Evolutionary conservation across 1,140 invertebrate genomes (phyloP), one percentile per base, ranked within the genome.

Genomic region (Pseudomyrmex cubaensis): DNA sequence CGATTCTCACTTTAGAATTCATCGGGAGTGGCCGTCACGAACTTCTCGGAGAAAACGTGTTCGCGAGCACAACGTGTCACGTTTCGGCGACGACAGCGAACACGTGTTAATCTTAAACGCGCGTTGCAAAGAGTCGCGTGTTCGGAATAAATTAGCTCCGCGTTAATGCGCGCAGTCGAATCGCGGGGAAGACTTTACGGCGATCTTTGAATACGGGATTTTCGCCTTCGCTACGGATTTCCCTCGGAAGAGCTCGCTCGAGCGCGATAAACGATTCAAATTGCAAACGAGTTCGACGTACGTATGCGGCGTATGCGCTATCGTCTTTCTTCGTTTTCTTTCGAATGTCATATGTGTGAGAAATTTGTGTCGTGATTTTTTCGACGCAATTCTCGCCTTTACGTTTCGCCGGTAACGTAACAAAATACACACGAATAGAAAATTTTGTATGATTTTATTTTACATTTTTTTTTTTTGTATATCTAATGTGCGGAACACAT

Each of bases 191-290:
- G 64, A 50, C 54, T 70, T 80, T 57, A 70, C 64, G 64, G 17
- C 46, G 66, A 80, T 80, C 44, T 35, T 70, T 48, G 66, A 72
- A 80, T 70, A 35, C 76, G 66, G 46, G 54, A 78, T 46, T 35
- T 35, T 48, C 22, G 35, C 20, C 56, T 69, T 48, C 4, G 15
- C 75, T 15, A 69, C 44, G 54, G 52, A 22, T 46, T 52, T 48
- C 22, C 20, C 46, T 76, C 48, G 48, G 7, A 35, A 35, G 35
- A 12, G 59, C 50, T 59, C 54, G 66, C 70, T 70, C 69, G 67
- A 70, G 44, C 56, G 15, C 70, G 76, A 80, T 72, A 80, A 80
- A 80, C 54, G 76, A 80, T 80, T 72, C 54, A 70, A 80, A 70
- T 80, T 70, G 76, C 76, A 80, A 72, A 80, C 66, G 52, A 80